Conservation (phyloP, 2,113 vertebrate species). For the Scopus umbretta region DNA sequence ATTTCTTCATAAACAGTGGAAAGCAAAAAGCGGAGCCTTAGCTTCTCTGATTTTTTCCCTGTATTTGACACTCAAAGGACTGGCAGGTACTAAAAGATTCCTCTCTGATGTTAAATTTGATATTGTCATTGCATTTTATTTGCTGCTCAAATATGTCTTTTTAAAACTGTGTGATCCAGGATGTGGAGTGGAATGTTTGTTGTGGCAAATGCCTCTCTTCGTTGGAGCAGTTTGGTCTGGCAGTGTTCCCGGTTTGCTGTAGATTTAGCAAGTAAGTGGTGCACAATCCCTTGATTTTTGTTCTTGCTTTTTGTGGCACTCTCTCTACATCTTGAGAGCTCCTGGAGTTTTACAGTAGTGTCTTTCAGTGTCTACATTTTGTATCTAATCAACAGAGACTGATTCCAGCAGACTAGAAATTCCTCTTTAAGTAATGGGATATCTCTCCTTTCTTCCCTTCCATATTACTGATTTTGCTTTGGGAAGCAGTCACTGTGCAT, state of each 20-base stretch:
- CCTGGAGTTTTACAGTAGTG: background rate
- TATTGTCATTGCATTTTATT: conserved; percentile 36
- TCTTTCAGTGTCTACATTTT: background rate
- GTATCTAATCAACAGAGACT: background rate
- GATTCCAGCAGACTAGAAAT: background rate
- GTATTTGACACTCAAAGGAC: background rate
- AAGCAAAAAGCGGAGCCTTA: conserved; percentile 17
- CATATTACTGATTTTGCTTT: background rate
- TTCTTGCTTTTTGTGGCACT: conserved; percentile 34
- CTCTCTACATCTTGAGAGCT: background rate
- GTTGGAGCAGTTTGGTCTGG: conserved; percentile 47
- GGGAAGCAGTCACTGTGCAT: background rate
- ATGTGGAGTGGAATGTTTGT: conserved; percentile 65
- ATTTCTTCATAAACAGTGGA: conserved; percentile 26
- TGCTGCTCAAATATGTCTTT: conserved; percentile 47
- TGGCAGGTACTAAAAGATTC: conserved; percentile 27
- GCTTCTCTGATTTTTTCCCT: background rate
- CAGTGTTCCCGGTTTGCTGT: conserved; percentile 34
- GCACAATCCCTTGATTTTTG: conserved; percentile 30
- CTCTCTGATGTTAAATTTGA: background rate
- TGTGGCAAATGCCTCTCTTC: conserved; percentile 54
- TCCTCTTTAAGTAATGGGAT: background rate
- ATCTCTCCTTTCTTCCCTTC: background rate
- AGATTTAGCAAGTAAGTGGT: conserved; percentile 56
- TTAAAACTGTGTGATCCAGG: conserved; percentile 47